phyloP scores from a whole-genome alignment of 2,113 vertebrate genomes.

The Xenopus borealis region DNA sequence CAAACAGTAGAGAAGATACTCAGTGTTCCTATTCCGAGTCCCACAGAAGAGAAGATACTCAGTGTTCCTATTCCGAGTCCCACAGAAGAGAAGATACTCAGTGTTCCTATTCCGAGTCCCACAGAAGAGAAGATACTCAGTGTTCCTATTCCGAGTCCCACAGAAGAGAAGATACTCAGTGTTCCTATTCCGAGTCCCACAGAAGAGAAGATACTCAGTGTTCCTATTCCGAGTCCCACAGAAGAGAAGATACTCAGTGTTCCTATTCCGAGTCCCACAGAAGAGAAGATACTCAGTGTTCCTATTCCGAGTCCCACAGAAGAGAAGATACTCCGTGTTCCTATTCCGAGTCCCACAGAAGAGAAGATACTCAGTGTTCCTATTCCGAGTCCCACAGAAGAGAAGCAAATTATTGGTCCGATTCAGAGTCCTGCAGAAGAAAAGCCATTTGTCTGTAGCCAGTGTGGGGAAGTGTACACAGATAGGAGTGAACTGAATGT shows the following conservation, averaged over 20 bases:
- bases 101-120: not conserved
- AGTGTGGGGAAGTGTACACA: conserved; percentile 2
- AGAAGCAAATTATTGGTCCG: not conserved
- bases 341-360: not conserved
- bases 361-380: not conserved
- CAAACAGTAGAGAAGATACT: too few relatives aligned
- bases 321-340: not conserved
- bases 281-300: too few relatives aligned
- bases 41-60: conserved; percentile 11
- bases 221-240: not conserved
- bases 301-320: too few relatives aligned
- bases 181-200: not conserved
- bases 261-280: not conserved
- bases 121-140: conserved; percentile 16
- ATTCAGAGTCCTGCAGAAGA: conserved; percentile 2
- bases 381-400: not conserved
- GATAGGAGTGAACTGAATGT: not conserved
- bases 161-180: conserved; percentile 8
- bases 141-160: not conserved
- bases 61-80: not conserved
- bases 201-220: not conserved
- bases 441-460: conserved; percentile 11
- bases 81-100: conserved; percentile 17
- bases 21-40: not conserved
- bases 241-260: conserved; percentile 5